Percentiles rank a stretch among this genome's conserved stretches.
Conservation (phyloP, 2,113 vertebrate species). For the Apaloderma vittatum region DNA sequence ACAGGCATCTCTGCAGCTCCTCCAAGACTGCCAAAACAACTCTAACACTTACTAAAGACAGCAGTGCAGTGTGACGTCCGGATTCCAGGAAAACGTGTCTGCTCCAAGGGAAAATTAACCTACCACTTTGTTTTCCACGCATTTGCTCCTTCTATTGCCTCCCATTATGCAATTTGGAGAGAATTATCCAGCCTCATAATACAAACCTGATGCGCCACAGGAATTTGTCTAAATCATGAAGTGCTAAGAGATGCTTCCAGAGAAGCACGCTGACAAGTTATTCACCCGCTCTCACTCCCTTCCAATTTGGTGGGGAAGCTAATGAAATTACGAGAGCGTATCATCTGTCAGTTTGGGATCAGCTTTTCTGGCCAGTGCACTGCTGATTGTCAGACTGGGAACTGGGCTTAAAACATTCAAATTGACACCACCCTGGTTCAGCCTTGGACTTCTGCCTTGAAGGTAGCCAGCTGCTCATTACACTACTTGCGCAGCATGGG, state of each 20-base stretch:
- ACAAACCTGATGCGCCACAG: background rate
- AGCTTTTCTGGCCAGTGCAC: background rate
- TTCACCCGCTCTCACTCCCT: background rate
- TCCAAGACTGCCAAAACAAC: background rate
- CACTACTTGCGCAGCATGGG: background rate
- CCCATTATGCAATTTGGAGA: background rate
- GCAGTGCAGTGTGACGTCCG: background rate
- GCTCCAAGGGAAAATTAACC: constrained; percentile 1
- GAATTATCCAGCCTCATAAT: background rate
- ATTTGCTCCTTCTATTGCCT: background rate
- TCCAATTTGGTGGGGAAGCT: background rate
- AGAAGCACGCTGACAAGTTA: background rate
- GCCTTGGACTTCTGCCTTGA: background rate
- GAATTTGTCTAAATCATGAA: background rate
- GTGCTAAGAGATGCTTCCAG: background rate
- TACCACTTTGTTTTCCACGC: background rate
- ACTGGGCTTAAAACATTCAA: background rate
- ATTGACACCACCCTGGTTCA: background rate
- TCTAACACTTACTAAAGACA: background rate
- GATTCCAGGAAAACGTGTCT: background rate
- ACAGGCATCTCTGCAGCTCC: background rate
- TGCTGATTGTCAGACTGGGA: background rate
- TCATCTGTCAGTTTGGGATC: background rate
- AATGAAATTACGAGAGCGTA: background rate
- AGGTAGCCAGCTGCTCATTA: background rate